Evolutionary conservation across 2,888 invertebrate genomes (phyloP).

Genomic region (Epistrophe eligans): DNA sequence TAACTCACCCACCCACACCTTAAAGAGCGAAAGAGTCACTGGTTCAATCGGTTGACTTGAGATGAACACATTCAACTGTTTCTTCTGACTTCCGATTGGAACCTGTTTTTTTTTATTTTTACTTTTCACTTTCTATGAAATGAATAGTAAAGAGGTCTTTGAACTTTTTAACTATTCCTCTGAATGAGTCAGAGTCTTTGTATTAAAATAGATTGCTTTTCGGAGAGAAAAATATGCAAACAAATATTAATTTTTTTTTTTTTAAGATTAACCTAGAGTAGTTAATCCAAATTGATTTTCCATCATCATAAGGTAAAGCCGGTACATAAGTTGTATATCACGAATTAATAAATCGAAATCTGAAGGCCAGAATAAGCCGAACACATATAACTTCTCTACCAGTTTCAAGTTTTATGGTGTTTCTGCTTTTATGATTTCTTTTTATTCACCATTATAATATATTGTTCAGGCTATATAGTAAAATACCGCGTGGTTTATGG

Average conservation of each 20-base stretch:
- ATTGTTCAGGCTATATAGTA: neutral
- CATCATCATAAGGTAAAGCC: slow-evolving; percentile 32
- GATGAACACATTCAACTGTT: neutral
- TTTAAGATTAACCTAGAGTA: slow-evolving; percentile 5
- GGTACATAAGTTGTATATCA: slow-evolving; percentile 40
- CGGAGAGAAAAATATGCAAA: neutral
- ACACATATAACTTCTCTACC: slow-evolving; percentile 9
- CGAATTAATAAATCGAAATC: slow-evolving; percentile 61
- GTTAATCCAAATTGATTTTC: slow-evolving; percentile 37
- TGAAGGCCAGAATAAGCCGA: slow-evolving; percentile 57
- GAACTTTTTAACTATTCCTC: slow-evolving; percentile 38
- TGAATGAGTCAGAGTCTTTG: slow-evolving; percentile 4
- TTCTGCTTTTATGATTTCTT: slow-evolving; percentile 4
- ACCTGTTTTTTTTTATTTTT: slow-evolving; percentile 23
- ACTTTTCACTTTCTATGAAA: slow-evolving; percentile 51
- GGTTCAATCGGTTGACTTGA: neutral
- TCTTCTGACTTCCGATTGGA: neutral
- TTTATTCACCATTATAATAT: neutral
- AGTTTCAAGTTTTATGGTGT: slow-evolving; percentile 54
- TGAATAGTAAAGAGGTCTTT: slow-evolving; percentile 38
- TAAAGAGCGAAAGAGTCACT: slow-evolving; percentile 3
- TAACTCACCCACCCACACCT: slow-evolving; percentile 50
- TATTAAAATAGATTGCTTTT: neutral
- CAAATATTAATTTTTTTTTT: neutral
- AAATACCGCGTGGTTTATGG: slow-evolving; percentile 9